These are phyloP conservation scores for Mus spicilegus DNA, from an alignment of 2,113 vertebrate genomes.

Conservation along the genomic window DNA sequence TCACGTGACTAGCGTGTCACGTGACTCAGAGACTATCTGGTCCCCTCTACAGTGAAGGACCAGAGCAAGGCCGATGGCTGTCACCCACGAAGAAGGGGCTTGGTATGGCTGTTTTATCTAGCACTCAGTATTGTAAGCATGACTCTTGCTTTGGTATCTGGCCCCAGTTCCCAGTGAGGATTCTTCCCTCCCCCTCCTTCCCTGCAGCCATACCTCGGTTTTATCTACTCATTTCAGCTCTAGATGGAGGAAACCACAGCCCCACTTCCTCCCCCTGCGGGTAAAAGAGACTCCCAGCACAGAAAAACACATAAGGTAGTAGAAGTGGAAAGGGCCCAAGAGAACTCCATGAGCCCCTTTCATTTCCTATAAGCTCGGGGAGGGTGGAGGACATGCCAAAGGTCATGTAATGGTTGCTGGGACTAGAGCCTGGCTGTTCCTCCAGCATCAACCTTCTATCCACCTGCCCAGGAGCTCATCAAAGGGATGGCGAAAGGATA, in stretches of 20 bases:
- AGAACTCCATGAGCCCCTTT: background rate
- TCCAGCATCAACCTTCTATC: background rate
- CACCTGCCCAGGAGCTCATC: background rate
- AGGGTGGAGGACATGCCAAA: too few relatives aligned
- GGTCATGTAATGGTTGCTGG: background rate
- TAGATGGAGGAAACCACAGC: slow-evolving; percentile 32
- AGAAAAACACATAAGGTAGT: background rate
- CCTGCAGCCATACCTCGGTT: background rate
- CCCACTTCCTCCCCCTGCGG: background rate
- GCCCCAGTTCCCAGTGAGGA: background rate
- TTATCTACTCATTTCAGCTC: background rate
- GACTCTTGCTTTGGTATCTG: background rate
- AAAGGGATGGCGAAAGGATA: background rate
- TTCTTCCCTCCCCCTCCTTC: background rate
- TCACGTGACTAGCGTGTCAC: accelerated
- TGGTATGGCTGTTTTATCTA: background rate
- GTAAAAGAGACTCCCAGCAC: background rate
- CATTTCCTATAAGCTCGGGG: background rate
- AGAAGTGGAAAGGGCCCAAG: background rate
- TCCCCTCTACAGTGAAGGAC: background rate
- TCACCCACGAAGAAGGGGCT: too few relatives aligned
- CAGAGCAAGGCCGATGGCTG: background rate
- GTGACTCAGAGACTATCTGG: accelerated
- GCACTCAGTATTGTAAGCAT: background rate
- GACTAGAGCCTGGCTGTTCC: background rate